A percentile compares a stretch with the other conserved stretches of the same genome.
These are phyloP conservation scores for Andrena trimmerana DNA, from an alignment of 2,888 invertebrate species.

Conservation along the genomic window DNA sequence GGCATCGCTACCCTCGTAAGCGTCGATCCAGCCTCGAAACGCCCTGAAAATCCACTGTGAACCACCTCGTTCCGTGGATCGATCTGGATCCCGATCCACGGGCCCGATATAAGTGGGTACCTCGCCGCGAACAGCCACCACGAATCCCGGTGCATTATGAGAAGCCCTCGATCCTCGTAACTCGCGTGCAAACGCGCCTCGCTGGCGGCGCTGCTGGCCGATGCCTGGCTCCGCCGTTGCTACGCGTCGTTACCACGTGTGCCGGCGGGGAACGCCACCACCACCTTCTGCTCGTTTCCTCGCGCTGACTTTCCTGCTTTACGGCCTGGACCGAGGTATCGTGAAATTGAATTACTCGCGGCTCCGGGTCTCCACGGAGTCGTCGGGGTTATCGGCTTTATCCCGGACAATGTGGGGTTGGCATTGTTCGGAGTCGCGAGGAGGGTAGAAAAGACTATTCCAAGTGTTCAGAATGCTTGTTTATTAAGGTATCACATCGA, in stretches of 20 bases:
- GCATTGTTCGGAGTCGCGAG: no score
- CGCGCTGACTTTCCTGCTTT: slow-evolving; percentile 14
- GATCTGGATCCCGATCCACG: slow-evolving; percentile 48
- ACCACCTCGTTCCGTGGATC: slow-evolving; percentile 58
- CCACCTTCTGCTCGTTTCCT: not conserved
- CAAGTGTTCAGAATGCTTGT: no score
- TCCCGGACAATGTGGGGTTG: not conserved
- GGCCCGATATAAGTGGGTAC: slow-evolving; percentile 36
- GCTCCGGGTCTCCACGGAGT: not conserved
- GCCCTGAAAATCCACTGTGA: slow-evolving; percentile 72
- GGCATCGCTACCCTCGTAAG: slow-evolving; percentile 58
- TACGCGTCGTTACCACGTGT: slow-evolving; percentile 23
- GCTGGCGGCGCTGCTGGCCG: slow-evolving; percentile 48
- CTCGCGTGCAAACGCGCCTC: slow-evolving; percentile 61
- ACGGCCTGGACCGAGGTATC: not conserved
- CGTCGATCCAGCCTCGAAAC: slow-evolving; percentile 61
- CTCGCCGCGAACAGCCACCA: slow-evolving; percentile 6
- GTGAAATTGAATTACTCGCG: slow-evolving; percentile 37
- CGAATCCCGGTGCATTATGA: slow-evolving; percentile 54
- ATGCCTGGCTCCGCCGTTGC: slow-evolving; percentile 14
- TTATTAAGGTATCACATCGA: no score
- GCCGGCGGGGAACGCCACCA: not conserved
- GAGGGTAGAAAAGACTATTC: no score
- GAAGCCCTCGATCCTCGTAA: slow-evolving; percentile 45
- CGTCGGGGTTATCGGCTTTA: slow-evolving; percentile 5